Evolutionary conservation across 2,888 invertebrate genomes (phyloP), one percentile per base, ranked within the genome.

Genomic region (Meiosimyza decipiens): DNA sequence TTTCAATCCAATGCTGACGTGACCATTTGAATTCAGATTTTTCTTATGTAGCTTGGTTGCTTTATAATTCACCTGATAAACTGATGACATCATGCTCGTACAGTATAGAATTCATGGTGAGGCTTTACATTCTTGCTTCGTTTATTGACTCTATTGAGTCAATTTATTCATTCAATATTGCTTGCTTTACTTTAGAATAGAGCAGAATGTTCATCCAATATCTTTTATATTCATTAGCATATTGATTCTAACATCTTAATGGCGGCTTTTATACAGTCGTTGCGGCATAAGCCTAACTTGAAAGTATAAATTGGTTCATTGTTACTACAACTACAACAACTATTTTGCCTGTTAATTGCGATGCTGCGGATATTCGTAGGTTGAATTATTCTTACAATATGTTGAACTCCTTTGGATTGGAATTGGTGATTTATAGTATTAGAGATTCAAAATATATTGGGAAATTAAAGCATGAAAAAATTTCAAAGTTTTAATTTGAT

Each of bases 21-120:
- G 2, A 28, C 28, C 28, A 51, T 15, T 18, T 12, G 28, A 28
- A 28, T 28, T 28, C 28, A 28, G 28, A 28, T 28, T 28, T 28
- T 28, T 28, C 28, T 28, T 28, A 28, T 28, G 28, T 28, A 28
- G 28, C 15, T n/a, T 16, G 62, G 6, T 52, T 55, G 40, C 70
- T 63, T 63, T 40, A 63, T 55, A 70, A 70, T 47, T 70, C 70
- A 70, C 62, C 70, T 63, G 70, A 70, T 47, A 16, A 62, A 40
- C 50, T 70, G 62, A 63, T 70, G 63, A 63, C 54, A 70, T 70
- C 70, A 70, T 70, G 55, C 47, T 47, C 40, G 40, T 9, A 40
- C n/a, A 51, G 18, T 40, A 60, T 22, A 0, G 7, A 57, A 22
- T 57, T 57, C 57, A 28, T 57, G 22, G 13, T 62, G 1, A 51